These are phyloP conservation scores for Sthenelais limicola DNA, from an alignment of 2,888 invertebrate species.

Conservation along the genomic window DNA sequence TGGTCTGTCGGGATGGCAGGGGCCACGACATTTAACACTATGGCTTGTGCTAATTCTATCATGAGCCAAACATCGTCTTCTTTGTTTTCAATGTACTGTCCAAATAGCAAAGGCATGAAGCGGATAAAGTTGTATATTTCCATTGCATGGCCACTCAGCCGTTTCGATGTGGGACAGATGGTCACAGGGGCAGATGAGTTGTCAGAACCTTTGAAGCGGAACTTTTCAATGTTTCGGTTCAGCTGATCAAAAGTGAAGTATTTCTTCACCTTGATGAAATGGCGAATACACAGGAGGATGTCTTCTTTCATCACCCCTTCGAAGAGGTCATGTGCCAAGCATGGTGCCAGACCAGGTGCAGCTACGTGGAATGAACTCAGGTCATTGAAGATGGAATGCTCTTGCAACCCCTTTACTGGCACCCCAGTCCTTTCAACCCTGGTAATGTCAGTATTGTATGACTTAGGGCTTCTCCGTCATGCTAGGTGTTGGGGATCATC, in stretches of 20 bases:
- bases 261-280: not conserved
- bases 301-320: conserved; percentile 2
- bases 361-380: not conserved
- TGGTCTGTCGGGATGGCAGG: not conserved
- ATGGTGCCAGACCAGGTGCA: not conserved
- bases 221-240: not conserved
- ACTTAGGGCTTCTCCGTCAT: not conserved
- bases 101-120: not conserved
- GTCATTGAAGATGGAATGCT: not conserved
- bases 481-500: not conserved
- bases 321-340: not conserved
- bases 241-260: too few relatives aligned
- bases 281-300: not conserved
- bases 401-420: not conserved
- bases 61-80: not conserved
- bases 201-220: not conserved
- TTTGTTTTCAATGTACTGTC: not conserved
- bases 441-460: not conserved
- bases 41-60: not conserved
- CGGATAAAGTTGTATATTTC: not conserved
- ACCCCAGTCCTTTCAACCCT: not conserved
- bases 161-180: conserved; percentile 9
- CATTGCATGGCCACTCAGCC: not conserved
- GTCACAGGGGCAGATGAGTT: not conserved
- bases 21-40: not conserved